Evolutionary conservation across 2,797 vertebrate genomes (phyloP), one percentile per base, ranked within the genome.

Genomic region (Simalia tracyae): DNA sequence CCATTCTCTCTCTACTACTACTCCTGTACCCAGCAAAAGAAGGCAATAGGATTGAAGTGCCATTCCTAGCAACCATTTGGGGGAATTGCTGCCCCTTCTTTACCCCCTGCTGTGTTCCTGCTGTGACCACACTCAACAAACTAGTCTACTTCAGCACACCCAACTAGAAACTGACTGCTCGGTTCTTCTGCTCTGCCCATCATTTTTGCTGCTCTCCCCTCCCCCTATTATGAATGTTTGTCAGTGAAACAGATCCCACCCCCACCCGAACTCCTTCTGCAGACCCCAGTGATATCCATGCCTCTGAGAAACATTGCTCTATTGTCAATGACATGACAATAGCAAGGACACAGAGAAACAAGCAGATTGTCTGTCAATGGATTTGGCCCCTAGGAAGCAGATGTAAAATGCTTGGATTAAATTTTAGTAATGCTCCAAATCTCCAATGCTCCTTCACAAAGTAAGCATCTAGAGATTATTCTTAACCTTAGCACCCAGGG

Each of bases 401-500:
- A 85, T 7, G 0, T 91, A 85, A 91, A 26, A 91, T 9, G 14
- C 1, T 87, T 50, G 91, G 59, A 92, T 92, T 93, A 68, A 31
- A 88, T 88, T n/a, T 89, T 66, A 91, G 5, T 84, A 94, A 81
- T 76, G 15, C 1, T 88, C 31, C 28, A 66, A 93, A 91, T 91
- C 11, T 50, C 10, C 61, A 86, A 54, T 28, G 92, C 26, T 2
- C 28, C 4, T 94, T 86, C 57, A 91, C n/a, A 95, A 95, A 95
- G 85, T 10, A 63, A 90, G 5, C 12, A 86, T 57, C 46, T 88
- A 92, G 63, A 95, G 85, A 91, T 84, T 88, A 92, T 94, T 90
- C 57, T 92, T 93, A 93, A 88, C 24, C 46, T 84, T 7, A 84
- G 1, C 1, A 88, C 11, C 19, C 0, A 0, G 87, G 60, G 76